Base-by-base conservation (phyloP, 2,888 invertebrate genomes). In the Ochropleura plecta region DNA sequence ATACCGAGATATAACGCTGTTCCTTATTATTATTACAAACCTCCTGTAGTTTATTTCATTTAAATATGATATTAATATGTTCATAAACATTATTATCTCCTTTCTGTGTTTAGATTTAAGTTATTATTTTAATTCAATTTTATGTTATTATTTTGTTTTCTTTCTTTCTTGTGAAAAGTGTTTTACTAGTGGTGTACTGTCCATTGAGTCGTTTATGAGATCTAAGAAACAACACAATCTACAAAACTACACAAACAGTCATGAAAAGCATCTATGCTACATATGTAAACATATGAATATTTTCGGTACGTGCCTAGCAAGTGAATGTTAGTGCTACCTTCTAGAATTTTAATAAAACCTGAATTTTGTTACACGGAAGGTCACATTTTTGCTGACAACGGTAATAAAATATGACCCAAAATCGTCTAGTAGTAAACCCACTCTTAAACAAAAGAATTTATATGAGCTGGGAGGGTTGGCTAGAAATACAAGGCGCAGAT, bases 311-410 rank as follows among this genome's bases (percentile, higher is more conserved):
- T 53, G 60, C 20, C n/a, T 57, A n/a, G 2, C 8, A 40, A 57
- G 4, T 51, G 16, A 49, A 49, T 8, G 60, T 42, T 42, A 30
- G 30, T 18, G n/a, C 16, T 46, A 46, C 46, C 1, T 10, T 44
- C 72, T 64, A 71, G 57, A 79, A 63, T 72, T 79, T 78, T 79
- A 71, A 46, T 76, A 79, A 76, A 76, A 71, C 40, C 30, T 49
- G n/a, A 55, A 63, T 63, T 71, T 76, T 64, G 40, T 79, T 79
- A 72, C 51, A 46, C 10, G 0, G 42, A 78, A 55, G 72, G 63
- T 46, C 51, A 72, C 72, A 71, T 30, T 79, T 77, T 77, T 68
- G 55, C 51, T 49, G 40, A 57, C 62, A 20, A 71, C 49, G 49
- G 10, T 49, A 71, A 63, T 79, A 71, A 76, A 71, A 79, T 71